A percentile compares a stretch with the other conserved stretches of the same genome.
Conservation (phyloP, 2,888 invertebrate species). For the Lasioglossum villosulum region DNA sequence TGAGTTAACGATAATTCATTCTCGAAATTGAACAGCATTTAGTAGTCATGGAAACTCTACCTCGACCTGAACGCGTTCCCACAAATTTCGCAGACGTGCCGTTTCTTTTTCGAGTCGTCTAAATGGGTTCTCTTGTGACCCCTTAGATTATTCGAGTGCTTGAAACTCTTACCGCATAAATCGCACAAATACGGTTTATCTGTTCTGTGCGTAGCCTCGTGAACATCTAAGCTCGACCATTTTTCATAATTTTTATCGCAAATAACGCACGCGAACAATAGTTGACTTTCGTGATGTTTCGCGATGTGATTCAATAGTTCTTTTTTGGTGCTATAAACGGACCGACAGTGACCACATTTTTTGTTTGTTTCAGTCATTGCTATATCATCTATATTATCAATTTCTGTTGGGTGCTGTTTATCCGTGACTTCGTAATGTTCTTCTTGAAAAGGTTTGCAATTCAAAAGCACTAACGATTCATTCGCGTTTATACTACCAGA, state of each 20-base stretch:
- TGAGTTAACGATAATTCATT: conserved; percentile 12
- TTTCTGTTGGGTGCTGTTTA: background rate
- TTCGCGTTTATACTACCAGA: conserved; percentile 16
- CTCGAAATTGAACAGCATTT: background rate
- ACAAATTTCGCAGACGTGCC: conserved; percentile 84
- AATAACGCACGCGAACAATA: conserved; percentile 74
- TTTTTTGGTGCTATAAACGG: conserved; percentile 66
- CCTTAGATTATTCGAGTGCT: conserved; percentile 80
- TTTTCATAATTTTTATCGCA: conserved; percentile 78
- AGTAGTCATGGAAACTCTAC: conserved; percentile 62
- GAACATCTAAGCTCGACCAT: conserved; percentile 79
- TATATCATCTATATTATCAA: conserved; percentile 10
- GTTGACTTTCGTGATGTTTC: conserved; percentile 69
- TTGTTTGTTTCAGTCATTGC: conserved; percentile 23
- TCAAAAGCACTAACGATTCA: background rate
- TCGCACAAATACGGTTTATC: conserved; percentile 81
- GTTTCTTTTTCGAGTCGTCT: conserved; percentile 78
- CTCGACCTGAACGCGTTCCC: conserved; percentile 84
- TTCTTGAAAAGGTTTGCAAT: conserved; percentile 18
- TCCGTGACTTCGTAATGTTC: background rate
- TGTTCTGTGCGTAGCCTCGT: conserved; percentile 78
- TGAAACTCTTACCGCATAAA: conserved; percentile 82
- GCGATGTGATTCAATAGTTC: conserved; percentile 75
- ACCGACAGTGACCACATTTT: conserved; percentile 75
- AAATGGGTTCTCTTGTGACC: conserved; percentile 81